A percentile compares a stretch with the other conserved stretches of the same genome.
Evolutionary conservation across 2,888 invertebrate species (phyloP).

Genomic region (Euzophera pinguis): DNA sequence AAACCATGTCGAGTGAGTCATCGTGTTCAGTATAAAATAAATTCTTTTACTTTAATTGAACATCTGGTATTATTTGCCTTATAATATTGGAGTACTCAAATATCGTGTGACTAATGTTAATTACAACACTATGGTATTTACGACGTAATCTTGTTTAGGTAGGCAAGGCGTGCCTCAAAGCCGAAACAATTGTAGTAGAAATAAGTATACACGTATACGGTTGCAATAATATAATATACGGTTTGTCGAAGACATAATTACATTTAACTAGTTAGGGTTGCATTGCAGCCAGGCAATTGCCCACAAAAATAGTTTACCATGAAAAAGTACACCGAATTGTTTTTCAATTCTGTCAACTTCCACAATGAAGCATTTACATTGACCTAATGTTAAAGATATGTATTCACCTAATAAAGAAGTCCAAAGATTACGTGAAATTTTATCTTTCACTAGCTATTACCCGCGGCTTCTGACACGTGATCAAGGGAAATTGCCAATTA

Average conservation of each 20-base stretch:
- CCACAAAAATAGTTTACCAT: too few relatives aligned
- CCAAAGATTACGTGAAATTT: neutral
- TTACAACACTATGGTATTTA: neutral
- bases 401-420: neutral
- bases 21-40: slow-evolving; percentile 58
- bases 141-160: slow-evolving; percentile 18
- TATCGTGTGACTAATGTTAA: slow-evolving; percentile 27
- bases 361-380: too few relatives aligned
- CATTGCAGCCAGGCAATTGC: too few relatives aligned
- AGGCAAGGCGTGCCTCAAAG: neutral
- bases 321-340: too few relatives aligned
- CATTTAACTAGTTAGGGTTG: too few relatives aligned
- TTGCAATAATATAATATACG: too few relatives aligned
- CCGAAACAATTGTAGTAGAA: neutral
- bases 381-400: neutral
- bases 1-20: slow-evolving; percentile 68
- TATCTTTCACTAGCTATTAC: too few relatives aligned
- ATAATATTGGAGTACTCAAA: slow-evolving; percentile 24
- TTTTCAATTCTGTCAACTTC: too few relatives aligned
- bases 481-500: too few relatives aligned
- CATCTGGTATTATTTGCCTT: slow-evolving; percentile 55
- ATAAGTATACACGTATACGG: too few relatives aligned
- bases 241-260: too few relatives aligned
- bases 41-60: slow-evolving; percentile 61
- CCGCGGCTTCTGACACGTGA: too few relatives aligned